Base-by-base conservation (phyloP, 2,113 vertebrate genomes). In the Vulpes ferrilata region DNA sequence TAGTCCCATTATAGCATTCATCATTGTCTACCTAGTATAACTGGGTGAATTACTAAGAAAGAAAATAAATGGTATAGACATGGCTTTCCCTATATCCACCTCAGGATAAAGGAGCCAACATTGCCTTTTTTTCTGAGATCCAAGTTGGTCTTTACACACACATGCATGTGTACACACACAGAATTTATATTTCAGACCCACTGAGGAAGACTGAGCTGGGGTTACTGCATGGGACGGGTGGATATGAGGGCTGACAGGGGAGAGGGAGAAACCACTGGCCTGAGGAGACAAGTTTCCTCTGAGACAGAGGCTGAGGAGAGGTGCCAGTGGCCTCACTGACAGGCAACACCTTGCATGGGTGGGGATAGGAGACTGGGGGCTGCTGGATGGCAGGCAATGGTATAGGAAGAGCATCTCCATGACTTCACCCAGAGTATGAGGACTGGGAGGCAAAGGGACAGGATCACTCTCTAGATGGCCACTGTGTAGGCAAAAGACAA, bases 21-120 rank as follows among this genome's bases (percentile, higher is more conserved):
- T 6, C 35, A 10, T 48, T 84, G 38, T 38, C 71, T 87, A 80
- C 57, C 71, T 69, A 32, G 13, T 43, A 27, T n/a, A 60, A 67
- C 59, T 30, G n/a, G 13, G 19, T 0, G 12, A 91, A 81, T 80
- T 79, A 71, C 4, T 81, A 25, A 92, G 20, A 64, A 89, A 60
- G 43, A 57, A 87, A 87, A 12, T 13, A 59, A 85, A 35, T 79
- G 48, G 3, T 83, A 0, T 38, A 19, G 64, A 73, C 1, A 57
- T 0, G 38, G 7, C 53, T 84, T 67, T 90, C 32, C 69, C 80
- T 43, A 59, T 16, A 16, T 74, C 62, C 1, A 64, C 23, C 53
- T 35, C 23, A 65, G 69, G 59, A 79, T 57, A 92, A 73, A 74
- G 80, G 23, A 79, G 84, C 2, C 84, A 93, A 71, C 7, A 38